These are phyloP conservation scores for Chloropsis hardwickii DNA, from an alignment of 2,113 vertebrate species.

Conservation along the genomic window DNA sequence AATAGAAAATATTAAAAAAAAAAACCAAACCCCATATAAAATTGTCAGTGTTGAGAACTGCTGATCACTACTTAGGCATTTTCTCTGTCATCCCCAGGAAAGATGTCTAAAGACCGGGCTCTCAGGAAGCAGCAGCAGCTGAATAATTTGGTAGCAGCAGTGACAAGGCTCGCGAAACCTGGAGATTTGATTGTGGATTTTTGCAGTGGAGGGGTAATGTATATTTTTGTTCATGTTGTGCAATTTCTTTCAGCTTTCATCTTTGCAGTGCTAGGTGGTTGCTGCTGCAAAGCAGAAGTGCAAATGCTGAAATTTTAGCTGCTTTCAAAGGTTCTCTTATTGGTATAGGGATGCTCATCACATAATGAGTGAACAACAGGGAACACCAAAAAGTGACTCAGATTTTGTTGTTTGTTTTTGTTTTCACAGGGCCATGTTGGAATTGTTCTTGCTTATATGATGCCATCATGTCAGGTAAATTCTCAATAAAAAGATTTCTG, in stretches of 20 bases:
- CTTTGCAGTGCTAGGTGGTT: background rate
- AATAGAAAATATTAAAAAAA: no score
- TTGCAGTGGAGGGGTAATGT: constrained; percentile 93
- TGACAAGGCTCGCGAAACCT: constrained; percentile 81
- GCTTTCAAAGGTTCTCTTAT: background rate
- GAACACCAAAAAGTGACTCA: background rate
- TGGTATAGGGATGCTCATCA: background rate
- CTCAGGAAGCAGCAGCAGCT: constrained; percentile 92
- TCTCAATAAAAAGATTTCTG: background rate
- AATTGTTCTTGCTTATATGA: constrained; percentile 87
- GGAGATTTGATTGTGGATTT: constrained; percentile 91
- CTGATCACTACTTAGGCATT: background rate
- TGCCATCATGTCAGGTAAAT: constrained; percentile 89
- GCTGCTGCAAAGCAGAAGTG: background rate
- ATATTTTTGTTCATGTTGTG: background rate
- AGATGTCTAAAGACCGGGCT: constrained; percentile 88
- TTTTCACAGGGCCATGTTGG: constrained; percentile 90
- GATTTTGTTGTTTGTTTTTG: background rate
- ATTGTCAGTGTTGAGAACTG: background rate
- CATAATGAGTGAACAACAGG: background rate
- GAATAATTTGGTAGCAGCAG: constrained; percentile 90
- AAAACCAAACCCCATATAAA: background rate
- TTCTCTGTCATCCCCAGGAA: constrained; percentile 76
- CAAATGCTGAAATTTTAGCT: background rate
- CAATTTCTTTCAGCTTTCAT: background rate